These are phyloP conservation scores for Otocyon megalotis DNA, from an alignment of 2,113 vertebrate species.

Conservation along the genomic window DNA sequence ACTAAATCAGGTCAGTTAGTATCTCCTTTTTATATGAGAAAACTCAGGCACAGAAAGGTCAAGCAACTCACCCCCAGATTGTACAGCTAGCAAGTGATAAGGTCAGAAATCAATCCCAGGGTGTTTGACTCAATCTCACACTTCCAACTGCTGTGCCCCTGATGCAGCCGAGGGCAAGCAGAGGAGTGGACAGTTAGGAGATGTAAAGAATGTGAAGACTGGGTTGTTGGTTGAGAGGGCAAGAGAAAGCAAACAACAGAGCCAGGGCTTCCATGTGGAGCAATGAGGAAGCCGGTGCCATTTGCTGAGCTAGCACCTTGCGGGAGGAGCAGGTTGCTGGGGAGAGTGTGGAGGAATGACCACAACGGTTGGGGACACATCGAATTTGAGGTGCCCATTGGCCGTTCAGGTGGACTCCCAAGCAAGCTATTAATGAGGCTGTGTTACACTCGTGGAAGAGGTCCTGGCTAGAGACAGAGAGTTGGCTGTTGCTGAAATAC, in stretches of 20 bases:
- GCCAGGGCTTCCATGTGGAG: rapidly evolving
- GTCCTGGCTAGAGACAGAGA: background rate
- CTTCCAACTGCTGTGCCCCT: no score
- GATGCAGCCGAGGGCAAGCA: background rate
- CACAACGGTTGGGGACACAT: rapidly evolving
- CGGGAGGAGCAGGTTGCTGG: background rate
- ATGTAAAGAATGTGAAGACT: no score
- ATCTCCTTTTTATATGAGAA: background rate
- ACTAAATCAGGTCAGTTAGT: background rate
- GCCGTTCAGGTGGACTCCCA: background rate
- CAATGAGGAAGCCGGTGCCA: rapidly evolving
- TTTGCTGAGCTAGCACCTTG: background rate
- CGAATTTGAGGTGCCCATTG: background rate
- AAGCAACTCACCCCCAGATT: background rate
- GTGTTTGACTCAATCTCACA: background rate
- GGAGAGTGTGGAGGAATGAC: background rate
- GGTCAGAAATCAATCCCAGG: background rate
- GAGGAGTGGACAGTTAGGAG: background rate
- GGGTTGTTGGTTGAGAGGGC: background rate
- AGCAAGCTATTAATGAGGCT: background rate
- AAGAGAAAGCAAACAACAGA: no score
- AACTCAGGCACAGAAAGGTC: background rate
- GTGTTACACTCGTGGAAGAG: background rate
- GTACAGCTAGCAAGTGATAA: background rate
- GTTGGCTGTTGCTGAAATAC: background rate